Evolutionary conservation across 2,113 vertebrate genomes (phyloP), one percentile per base, ranked within the genome.

Genomic region (Heterotis niloticus): DNA sequence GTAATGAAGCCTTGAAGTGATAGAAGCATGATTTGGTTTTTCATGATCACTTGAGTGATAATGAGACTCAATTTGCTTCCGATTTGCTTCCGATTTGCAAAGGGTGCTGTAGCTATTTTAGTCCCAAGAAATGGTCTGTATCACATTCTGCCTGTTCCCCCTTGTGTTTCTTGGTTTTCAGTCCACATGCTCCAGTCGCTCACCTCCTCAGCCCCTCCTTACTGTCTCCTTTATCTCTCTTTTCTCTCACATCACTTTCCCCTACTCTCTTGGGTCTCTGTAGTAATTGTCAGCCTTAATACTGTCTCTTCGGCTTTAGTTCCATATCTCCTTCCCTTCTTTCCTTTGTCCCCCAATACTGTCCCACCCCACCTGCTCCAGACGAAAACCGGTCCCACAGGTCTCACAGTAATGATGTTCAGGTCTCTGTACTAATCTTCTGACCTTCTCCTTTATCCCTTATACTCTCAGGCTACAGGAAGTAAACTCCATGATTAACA

Each of bases 401-500:
- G 72, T 26, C 13, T 74, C 23, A 56, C 72, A n/a, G 69, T 52
- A 23, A 72, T 59, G 71, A 17, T 54, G 34, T 57, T 57, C 52
- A 75, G 26, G 28, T 20, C 74, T 16, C 23, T 34, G 10, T 57
- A 44, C 65, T 12, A 59, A 59, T 71, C 10, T 64, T 68, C 66
- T n/a, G 12, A 13, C n/a, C 4, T 10, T 17, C 10, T 14, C 20
- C 20, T 11, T 11, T 44, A 24, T 20, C 12, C 5, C n/a, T 29
- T 23, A n/a, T 60, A 12, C 14, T 74, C 60, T 74, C 87, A 99
- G 96, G 86, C 88, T 99, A 79, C 98, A 99, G 85, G 98, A 99
- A 88, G 96, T 99, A 78, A 99, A 98, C 84, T 99, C 95, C 76
- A 98, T 96, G 95, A 95, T 99, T 85, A 98, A 96, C 90, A 96